Evolutionary conservation across 1,140 invertebrate species (phyloP).

Genomic region (Pogonus chalceus): DNA sequence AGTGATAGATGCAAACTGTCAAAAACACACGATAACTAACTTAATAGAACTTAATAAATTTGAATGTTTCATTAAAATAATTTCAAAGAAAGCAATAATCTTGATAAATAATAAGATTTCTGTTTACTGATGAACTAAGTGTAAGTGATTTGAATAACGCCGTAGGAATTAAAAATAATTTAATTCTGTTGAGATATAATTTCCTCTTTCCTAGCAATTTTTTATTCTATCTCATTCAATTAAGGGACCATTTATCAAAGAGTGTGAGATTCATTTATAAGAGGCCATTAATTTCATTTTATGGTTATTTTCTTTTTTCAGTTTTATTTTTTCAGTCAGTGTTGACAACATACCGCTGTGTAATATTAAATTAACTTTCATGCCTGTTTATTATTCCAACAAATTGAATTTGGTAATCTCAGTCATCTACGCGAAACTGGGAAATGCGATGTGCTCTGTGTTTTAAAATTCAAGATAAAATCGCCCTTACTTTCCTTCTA

Average conservation of each 20-base stretch:
- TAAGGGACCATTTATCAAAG: neutral
- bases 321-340: neutral
- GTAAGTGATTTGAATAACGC: too few relatives aligned
- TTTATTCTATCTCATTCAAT: neutral
- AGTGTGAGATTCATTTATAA: neutral
- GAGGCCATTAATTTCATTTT: neutral
- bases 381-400: neutral
- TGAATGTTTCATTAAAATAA: too few relatives aligned
- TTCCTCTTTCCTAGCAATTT: neutral
- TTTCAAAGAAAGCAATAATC: too few relatives aligned
- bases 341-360: too few relatives aligned
- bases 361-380: neutral
- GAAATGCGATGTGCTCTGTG: neutral
- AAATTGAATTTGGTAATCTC: neutral
- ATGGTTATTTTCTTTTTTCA: neutral
- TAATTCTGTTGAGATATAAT: neutral
- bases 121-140: too few relatives aligned
- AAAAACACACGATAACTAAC: too few relatives aligned
- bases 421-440: neutral
- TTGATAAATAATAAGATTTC: too few relatives aligned
- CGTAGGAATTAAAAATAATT: too few relatives aligned
- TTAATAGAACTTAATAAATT: too few relatives aligned
- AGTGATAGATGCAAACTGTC: too few relatives aligned
- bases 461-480: too few relatives aligned
- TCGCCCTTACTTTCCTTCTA: too few relatives aligned